phyloP scores from a whole-genome alignment of 1,140 invertebrate species.

The Orchestia grillus region DNA sequence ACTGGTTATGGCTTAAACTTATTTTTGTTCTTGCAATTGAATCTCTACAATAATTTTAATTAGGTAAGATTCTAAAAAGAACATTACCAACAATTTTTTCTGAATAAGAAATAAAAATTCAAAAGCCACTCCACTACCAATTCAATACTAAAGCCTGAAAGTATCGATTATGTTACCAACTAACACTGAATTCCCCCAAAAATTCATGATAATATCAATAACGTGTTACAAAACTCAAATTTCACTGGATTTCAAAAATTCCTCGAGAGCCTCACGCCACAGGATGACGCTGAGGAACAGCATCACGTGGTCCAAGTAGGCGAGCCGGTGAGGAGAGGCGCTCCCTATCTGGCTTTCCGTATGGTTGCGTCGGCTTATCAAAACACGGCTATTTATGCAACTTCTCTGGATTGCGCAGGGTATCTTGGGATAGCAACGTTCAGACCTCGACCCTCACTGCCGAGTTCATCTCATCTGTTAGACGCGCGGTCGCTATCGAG shows the following conservation, averaged over 20 bases:
- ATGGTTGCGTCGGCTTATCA: constrained; percentile 27
- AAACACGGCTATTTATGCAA: constrained; percentile 20
- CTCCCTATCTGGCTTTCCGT: neutral
- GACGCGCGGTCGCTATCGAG: neutral
- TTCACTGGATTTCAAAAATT: neutral
- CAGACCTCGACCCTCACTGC: neutral
- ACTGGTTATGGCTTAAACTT: too few relatives aligned
- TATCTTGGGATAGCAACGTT: neutral
- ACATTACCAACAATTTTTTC: too few relatives aligned
- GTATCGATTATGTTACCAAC: too few relatives aligned
- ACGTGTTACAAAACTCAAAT: neutral
- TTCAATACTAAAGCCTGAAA: too few relatives aligned
- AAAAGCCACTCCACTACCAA: too few relatives aligned
- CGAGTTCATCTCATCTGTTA: neutral
- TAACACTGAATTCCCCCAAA: too few relatives aligned
- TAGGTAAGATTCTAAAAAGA: too few relatives aligned
- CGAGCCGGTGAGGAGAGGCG: neutral
- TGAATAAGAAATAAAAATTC: too few relatives aligned
- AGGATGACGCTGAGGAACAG: neutral
- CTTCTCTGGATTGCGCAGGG: neutral
- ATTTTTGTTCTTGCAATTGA: too few relatives aligned
- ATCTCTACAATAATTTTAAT: too few relatives aligned
- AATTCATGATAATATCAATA: neutral
- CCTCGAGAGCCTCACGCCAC: neutral
- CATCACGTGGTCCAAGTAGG: neutral